Base-by-base conservation (phyloP, 2,888 invertebrate species). In the Ommatoiulus sabulosus region DNA sequence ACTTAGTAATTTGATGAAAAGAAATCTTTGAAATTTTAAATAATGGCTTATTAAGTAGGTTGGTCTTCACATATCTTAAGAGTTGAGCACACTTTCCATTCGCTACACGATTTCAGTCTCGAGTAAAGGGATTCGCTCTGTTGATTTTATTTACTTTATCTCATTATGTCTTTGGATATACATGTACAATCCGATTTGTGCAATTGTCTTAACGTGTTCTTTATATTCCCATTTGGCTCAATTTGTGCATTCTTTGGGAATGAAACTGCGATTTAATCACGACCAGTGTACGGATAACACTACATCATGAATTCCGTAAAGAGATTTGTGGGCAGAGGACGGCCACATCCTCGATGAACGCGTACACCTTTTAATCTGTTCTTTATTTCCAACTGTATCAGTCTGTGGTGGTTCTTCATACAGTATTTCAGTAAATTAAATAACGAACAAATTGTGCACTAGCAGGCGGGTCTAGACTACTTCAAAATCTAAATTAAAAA, bases 221-320 rank as follows among this genome's bases (percentile, higher is more conserved):
- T 72, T 72, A 20, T 72, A 72, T 72, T 72, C 72, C 72, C 72
- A 72, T 80, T 35, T 80, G 35, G 80, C 35, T 15, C 80, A 80
- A 35, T 80, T 80, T 80, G 12, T 80, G 10, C 15, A 80, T 35
- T 15, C 8, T 15, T 35, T 35, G 24, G 35, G 10, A 80, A 35
- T 80, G 80, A 80, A 35, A 3, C 7, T 35, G 3, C 10, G 3
- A 80, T 35, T 80, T 35, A 80, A 80, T 80, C 4, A 80, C 80
- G 4, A 15, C 3, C 0, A 35, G 35, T 35, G 35, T 35, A 35
- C 35, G 35, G 35, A 35, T 35, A 35, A 35, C 35, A 35, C 35
- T 35, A 35, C 0, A 35, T 35, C 35, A 35, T 1, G 35, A 52
- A 12, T 52, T 52, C 17, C 15, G 12, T 8, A 52, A 52, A 52